Conservation (phyloP, 2,113 vertebrate genomes). For the Pelusios castaneus region DNA sequence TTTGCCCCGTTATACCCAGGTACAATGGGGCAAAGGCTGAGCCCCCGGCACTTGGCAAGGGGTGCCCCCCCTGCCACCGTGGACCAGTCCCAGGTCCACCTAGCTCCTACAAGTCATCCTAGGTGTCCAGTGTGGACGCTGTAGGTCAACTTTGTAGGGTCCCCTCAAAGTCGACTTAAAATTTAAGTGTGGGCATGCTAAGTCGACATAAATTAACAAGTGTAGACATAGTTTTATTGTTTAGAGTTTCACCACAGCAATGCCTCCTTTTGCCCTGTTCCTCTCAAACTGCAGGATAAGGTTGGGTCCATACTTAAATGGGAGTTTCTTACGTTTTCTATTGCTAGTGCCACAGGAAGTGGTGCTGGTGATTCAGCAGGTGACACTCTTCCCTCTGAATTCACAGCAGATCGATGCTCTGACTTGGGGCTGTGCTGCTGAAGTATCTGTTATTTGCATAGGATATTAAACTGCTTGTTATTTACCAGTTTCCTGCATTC, state of each 20-base stretch:
- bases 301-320: neutral
- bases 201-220: too few relatives aligned
- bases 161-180: too few relatives aligned
- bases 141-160: too few relatives aligned
- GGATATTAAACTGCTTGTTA: neutral
- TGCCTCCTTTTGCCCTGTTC: neutral
- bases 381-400: neutral
- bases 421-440: neutral
- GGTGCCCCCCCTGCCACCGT: too few relatives aligned
- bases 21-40: too few relatives aligned
- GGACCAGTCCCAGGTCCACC: too few relatives aligned
- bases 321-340: neutral
- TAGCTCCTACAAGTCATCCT: too few relatives aligned
- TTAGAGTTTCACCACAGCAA: neutral
- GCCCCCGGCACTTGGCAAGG: too few relatives aligned
- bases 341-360: neutral
- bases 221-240: too few relatives aligned
- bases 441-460: neutral
- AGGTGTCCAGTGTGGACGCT: too few relatives aligned
- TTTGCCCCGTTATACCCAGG: too few relatives aligned
- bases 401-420: neutral
- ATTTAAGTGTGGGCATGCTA: too few relatives aligned
- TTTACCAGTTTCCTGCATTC: constrained; percentile 23
- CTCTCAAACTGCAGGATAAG: neutral
- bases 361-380: neutral